Evolutionary conservation across 2,888 invertebrate genomes (phyloP).

Genomic region (Macaria notata): DNA sequence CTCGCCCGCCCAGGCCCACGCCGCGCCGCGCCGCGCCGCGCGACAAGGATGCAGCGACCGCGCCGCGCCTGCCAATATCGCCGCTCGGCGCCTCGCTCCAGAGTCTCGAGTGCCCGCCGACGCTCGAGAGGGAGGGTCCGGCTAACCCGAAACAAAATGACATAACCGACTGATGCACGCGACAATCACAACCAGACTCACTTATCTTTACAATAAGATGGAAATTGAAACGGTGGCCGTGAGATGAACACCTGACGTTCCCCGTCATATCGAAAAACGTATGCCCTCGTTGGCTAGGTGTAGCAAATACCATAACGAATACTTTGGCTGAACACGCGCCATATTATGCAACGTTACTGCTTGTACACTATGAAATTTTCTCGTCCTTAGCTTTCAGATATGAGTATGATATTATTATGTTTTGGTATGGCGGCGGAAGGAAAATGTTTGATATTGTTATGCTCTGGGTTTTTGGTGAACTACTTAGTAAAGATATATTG

Average conservation of each 20-base stretch:
- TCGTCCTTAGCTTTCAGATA: constrained; percentile 59
- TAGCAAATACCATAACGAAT: constrained; percentile 82
- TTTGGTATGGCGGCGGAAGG: no score
- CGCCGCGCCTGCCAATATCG: constrained; percentile 69
- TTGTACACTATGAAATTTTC: constrained; percentile 69
- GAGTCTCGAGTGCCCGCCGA: constrained; percentile 72
- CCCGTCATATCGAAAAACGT: constrained; percentile 78
- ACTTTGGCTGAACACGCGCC: constrained; percentile 78
- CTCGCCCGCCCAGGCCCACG: constrained; percentile 67
- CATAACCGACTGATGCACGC: constrained; percentile 42
- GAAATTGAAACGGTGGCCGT: constrained; percentile 47
- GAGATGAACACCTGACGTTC: constrained; percentile 81
- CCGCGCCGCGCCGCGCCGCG: constrained; percentile 49
- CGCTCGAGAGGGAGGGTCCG: constrained; percentile 75
- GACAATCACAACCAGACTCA: constrained; percentile 44
- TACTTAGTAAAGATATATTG: no score
- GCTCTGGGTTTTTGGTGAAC: no score
- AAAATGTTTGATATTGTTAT: no score
- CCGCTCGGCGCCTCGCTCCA: constrained; percentile 69
- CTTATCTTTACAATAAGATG: constrained; percentile 45
- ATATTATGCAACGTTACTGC: constrained; percentile 78
- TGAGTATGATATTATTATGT: no score
- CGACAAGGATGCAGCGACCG: constrained; percentile 76
- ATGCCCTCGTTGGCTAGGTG: constrained; percentile 80
- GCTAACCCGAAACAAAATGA: constrained; percentile 46